Base-by-base conservation (phyloP, 2,113 vertebrate species). In the Aspidoscelis tigris region DNA sequence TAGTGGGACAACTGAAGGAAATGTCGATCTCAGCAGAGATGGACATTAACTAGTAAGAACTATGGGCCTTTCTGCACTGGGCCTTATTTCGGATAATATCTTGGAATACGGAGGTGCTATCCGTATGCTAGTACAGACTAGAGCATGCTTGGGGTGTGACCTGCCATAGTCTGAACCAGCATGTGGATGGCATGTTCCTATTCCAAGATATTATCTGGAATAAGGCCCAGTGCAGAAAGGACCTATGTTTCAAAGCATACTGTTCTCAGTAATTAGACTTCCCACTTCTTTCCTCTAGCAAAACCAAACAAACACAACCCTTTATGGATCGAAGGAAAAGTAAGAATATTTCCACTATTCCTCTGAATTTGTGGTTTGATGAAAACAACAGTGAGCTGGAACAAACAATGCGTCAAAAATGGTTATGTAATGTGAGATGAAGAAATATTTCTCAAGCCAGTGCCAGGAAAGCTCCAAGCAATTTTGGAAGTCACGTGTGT, bases 361-460 rank as follows among this genome's bases (percentile, higher is more conserved):
- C 84, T 89, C 81, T 89, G 90, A 84, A 81, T 87, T 89, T 91
- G 83, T 91, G 80, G 85, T 79, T 89, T 92, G 89, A 95, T 94
- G 88, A 91, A 93, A 93, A 91, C 89, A 91, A 84, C 87, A 84
- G 82, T 91, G 90, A 91, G 87, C 83, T 91, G 88, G 93, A 82
- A 93, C 92, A 95, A 92, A 95, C 93, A 93, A 86, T 90, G 82
- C 88, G 91, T 94, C 94, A 90, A 65, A 77, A 79, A 84, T 86
- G 84, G 93, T 96, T 96, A 94, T 91, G 93, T 93, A 96, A 97
- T 88, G 76, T 41, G 61, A 90, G 90, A 93, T 92, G 94, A 93
- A 91, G 92, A 95, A 93, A 95, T 93, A 93, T 96, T 96, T 94
- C 95, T 93, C 95, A 94, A 93, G 89, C 75, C 92, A 91, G 89